These are phyloP conservation scores for Cephonodes hylas DNA, from an alignment of 2,888 invertebrate species.

Conservation along the genomic window DNA sequence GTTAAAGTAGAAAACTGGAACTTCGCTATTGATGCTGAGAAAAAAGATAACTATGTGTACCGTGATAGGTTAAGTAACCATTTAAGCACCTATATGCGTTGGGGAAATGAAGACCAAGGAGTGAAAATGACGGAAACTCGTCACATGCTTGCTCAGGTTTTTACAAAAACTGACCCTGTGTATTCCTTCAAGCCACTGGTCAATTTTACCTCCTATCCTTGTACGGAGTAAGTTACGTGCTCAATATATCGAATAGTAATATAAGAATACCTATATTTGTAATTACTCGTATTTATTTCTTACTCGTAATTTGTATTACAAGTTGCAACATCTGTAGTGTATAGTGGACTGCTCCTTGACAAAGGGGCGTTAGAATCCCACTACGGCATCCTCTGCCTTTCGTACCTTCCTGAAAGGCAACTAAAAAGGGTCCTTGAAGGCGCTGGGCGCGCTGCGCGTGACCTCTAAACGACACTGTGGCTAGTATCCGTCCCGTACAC, in stretches of 20 bases:
- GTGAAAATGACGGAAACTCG: slow-evolving; percentile 68
- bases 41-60: slow-evolving; percentile 75
- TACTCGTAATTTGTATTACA: no score
- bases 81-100: slow-evolving; percentile 70
- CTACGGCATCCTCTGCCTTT: no score
- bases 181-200: slow-evolving; percentile 70
- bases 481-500: no score
- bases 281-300: no score
- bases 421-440: no score
- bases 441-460: no score
- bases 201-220: slow-evolving; percentile 73
- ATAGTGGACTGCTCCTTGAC: no score
- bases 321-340: no score
- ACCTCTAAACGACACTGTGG: no score
- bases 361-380: no score
- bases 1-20: slow-evolving; percentile 76
- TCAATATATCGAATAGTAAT: neutral
- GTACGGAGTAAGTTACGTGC: slow-evolving; percentile 64
- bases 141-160: slow-evolving; percentile 70
- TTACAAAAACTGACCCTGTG: slow-evolving; percentile 62
- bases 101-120: slow-evolving; percentile 64
- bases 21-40: slow-evolving; percentile 57
- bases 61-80: slow-evolving; percentile 69
- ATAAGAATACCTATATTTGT: neutral
- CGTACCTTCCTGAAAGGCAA: no score